These are phyloP conservation scores for Aphis craccivora DNA, from an alignment of 1,140 invertebrate species.

Conservation along the genomic window DNA sequence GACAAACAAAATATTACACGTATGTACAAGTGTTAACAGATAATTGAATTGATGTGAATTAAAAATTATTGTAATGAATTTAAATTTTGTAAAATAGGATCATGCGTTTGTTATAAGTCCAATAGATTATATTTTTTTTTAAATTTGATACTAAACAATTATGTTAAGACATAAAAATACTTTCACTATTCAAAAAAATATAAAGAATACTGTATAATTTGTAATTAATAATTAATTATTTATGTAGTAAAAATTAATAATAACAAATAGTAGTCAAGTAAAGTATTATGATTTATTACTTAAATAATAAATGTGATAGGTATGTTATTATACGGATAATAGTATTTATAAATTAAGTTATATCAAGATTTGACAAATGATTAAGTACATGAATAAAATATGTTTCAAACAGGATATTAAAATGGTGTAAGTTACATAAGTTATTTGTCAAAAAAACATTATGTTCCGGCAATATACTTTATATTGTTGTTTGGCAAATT, in stretches of 20 bases:
- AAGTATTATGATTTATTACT: background rate
- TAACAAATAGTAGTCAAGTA: background rate
- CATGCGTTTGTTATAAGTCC: background rate
- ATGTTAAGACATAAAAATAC: background rate
- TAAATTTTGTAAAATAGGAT: background rate
- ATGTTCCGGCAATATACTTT: background rate
- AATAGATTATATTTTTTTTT: background rate
- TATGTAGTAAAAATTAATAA: background rate
- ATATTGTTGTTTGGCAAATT: constrained; percentile 8
- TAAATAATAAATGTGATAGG: background rate
- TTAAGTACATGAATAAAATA: background rate
- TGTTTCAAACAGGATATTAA: constrained; percentile 34
- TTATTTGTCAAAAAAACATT: constrained; percentile 3
- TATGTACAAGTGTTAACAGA: background rate
- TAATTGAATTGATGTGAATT: background rate
- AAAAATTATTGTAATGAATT: background rate
- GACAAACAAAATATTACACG: background rate
- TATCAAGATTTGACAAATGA: background rate
- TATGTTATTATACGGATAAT: background rate
- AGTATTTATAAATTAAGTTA: background rate
- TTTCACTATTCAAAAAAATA: background rate
- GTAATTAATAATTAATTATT: background rate
- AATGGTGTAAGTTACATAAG: background rate
- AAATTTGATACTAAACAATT: background rate
- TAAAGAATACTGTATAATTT: background rate